Evolutionary conservation across 2,888 invertebrate genomes (phyloP), one percentile per base, ranked within the genome.

Genomic region (Diabrotica balteata): DNA sequence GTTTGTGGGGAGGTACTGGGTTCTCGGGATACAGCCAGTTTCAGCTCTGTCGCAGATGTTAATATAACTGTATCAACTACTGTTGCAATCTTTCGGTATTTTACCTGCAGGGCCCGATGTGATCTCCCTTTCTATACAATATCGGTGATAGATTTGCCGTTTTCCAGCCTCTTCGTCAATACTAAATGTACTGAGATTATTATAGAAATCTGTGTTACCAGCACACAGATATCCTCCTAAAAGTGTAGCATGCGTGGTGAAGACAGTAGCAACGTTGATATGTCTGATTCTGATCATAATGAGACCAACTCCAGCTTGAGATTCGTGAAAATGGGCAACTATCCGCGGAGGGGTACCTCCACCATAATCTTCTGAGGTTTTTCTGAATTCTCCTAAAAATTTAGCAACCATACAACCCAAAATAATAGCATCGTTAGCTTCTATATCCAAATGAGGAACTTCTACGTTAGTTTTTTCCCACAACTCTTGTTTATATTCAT

Each of bases 141-240:
- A 99, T 71, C 95, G 86, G 84, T 99, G 99, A 84, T 99, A 99
- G 82, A 99, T 99, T 85, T 97, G 96, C 64, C 98, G 88, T 85
- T 97, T 96, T 49, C 99, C 99, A 1, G 99, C 99, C 83, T 99
- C 98, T 80, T 97, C 96, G 83, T 99, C 99, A 47, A 98, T 93
- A 72, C 92, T 91, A 84, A 98, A 98, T 87, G 91, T 94, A 82
- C 91, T 92, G 73, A 99, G 86, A 85, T 98, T 97, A 83, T 99
- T 99, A 85, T 99, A 99, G 86, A 99, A 98, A 85, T 99, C 99
- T n/a, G 93, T 94, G 84, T 93, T 96, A 77, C 98, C 98, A 68
- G 99, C 99, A 85, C 98, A 99, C 74, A 99, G 86, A 79, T 98
- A 99, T 80, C 99, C 88, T 5, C 99, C 99, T 8, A 99, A 87